Conservation (phyloP, 1,140 invertebrate genomes). For the Drosophila tani region DNA sequence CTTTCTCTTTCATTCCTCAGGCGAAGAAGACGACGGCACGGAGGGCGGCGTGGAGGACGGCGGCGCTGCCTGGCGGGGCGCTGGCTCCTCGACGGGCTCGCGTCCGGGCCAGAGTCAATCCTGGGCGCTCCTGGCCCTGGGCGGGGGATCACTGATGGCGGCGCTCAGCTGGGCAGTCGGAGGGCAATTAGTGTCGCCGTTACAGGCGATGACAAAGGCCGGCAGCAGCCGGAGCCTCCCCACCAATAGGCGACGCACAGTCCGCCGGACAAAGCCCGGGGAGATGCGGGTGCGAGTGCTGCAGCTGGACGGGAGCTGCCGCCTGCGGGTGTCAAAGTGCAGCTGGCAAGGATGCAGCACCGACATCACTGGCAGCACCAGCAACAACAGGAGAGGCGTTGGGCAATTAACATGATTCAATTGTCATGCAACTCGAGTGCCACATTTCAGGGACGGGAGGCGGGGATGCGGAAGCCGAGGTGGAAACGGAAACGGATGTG, state of each 20-base stretch:
- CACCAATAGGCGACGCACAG: constrained; percentile 4
- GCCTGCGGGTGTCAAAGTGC: constrained; percentile 59
- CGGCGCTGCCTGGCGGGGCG: constrained; percentile 71
- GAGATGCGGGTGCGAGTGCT: constrained; percentile 47
- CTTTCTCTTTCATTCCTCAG: constrained; percentile 77
- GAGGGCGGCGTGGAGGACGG: constrained; percentile 68
- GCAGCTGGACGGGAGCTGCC: constrained; percentile 1
- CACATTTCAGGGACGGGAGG: constrained; percentile 65
- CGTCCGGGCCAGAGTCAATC: constrained; percentile 42
- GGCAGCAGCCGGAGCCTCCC: constrained; percentile 24
- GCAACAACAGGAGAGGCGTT: constrained; percentile 61
- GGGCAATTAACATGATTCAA: constrained; percentile 83
- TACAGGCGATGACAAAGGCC: constrained; percentile 48
- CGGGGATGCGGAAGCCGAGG: constrained; percentile 6
- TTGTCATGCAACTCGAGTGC: constrained; percentile 77
- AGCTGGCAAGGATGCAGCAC: constrained; percentile 45
- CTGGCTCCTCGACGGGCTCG: constrained; percentile 27
- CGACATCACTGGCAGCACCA: constrained; percentile 7
- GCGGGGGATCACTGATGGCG: constrained; percentile 60
- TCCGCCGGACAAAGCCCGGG: constrained; percentile 26
- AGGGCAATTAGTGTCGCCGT: constrained; percentile 74
- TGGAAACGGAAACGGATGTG: constrained; percentile 3
- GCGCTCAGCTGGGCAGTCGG: constrained; percentile 66
- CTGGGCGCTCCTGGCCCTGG: constrained; percentile 36
- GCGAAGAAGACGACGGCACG: constrained; percentile 73